Conservation (phyloP, 2,113 vertebrate genomes). For the Micronisus gabar region DNA sequence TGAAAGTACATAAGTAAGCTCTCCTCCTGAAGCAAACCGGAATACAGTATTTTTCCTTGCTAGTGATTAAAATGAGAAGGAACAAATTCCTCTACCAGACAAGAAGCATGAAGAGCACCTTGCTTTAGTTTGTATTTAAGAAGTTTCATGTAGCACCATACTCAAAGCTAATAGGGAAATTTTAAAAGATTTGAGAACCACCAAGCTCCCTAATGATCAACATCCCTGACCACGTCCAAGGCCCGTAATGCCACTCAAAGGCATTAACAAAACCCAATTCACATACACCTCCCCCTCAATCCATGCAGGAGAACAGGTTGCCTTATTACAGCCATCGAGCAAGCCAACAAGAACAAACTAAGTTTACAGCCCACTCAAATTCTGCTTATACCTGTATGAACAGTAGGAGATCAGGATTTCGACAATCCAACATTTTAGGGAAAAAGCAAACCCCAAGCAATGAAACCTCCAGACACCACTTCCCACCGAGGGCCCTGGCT, state of each 20-base stretch:
- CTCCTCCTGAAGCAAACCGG: background rate
- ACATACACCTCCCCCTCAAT: background rate
- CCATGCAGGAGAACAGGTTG: fast-evolving
- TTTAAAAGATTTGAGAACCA: background rate
- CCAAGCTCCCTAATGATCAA: background rate
- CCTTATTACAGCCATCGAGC: background rate
- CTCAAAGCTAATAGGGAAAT: background rate
- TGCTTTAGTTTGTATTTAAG: background rate
- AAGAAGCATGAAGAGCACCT: background rate
- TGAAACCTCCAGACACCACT: background rate
- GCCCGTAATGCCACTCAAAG: fast-evolving
- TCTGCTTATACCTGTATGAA: background rate
- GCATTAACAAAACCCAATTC: background rate
- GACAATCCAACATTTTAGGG: background rate
- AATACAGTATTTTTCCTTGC: background rate
- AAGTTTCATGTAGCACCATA: background rate
- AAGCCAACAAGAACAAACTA: background rate
- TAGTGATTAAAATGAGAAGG: background rate
- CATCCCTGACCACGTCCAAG: fast-evolving
- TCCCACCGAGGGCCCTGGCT: background rate
- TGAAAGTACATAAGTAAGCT: background rate
- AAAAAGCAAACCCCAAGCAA: background rate
- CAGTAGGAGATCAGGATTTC: no score
- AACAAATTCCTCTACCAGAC: background rate
- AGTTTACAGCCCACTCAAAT: background rate